Conservation (phyloP, 2,888 invertebrate genomes). For the Ormyrus labotus region DNA sequence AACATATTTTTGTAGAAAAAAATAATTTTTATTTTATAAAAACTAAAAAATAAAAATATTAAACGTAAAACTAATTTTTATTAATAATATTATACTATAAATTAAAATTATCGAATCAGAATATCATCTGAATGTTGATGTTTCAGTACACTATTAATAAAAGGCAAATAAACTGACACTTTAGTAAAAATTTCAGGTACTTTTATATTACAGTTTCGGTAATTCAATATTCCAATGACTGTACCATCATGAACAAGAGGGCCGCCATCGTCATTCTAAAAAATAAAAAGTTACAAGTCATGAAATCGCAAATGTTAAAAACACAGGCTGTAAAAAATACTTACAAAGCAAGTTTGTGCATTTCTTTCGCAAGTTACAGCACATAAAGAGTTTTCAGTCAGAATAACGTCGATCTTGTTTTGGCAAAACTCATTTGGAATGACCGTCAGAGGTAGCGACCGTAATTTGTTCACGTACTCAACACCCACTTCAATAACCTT, state of each 20-base stretch:
- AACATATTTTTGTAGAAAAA: no score
- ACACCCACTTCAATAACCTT: not conserved
- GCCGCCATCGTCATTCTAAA: conserved; percentile 35
- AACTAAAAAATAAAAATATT: no score
- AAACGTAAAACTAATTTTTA: no score
- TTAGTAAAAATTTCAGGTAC: conserved; percentile 24
- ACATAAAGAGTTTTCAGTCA: conserved; percentile 27
- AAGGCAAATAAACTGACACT: conserved; percentile 22
- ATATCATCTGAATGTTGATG: no score
- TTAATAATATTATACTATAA: no score
- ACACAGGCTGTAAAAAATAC: not conserved
- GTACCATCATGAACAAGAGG: conserved; percentile 29
- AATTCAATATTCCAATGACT: conserved; percentile 37
- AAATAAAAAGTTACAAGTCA: not conserved
- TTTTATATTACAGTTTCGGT: conserved; percentile 4
- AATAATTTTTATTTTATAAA: no score
- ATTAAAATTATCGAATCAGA: no score
- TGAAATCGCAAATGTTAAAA: not conserved
- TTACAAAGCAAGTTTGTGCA: conserved; percentile 37
- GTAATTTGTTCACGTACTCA: not conserved
- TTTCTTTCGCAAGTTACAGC: not conserved
- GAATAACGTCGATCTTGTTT: not conserved
- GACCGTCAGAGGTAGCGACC: not conserved
- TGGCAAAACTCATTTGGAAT: conserved; percentile 10
- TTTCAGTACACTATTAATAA: conserved; percentile 26